Percentiles rank a stretch among this genome's conserved stretches.
Evolutionary conservation across 2,113 vertebrate species (phyloP).

Genomic region (Scomber japonicus): DNA sequence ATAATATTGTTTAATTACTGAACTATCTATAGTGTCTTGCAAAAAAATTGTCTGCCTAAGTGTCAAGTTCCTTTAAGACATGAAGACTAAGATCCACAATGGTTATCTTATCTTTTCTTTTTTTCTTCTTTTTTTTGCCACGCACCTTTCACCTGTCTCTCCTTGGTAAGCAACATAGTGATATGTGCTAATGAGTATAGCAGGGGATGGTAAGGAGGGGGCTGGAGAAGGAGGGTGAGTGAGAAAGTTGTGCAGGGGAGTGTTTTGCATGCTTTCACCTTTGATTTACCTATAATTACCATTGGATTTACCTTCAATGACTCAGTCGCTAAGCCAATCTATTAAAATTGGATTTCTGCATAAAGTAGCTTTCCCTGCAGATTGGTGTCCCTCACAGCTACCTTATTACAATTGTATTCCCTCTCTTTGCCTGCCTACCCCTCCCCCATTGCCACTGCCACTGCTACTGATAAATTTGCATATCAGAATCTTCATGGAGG

Average conservation of each 20-base stretch:
- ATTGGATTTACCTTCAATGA: constrained; percentile 78
- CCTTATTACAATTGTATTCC: constrained; percentile 68
- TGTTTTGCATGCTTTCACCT: constrained; percentile 79
- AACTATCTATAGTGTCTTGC: constrained; percentile 22
- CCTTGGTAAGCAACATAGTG: constrained; percentile 50
- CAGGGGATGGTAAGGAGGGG: background rate
- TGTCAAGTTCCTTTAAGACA: constrained; percentile 40
- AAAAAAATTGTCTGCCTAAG: constrained; percentile 19
- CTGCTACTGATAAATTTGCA: constrained; percentile 54
- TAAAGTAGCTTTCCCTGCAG: constrained; percentile 75
- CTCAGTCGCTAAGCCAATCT: constrained; percentile 76
- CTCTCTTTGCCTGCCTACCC: constrained; percentile 10
- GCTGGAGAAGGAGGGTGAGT: background rate
- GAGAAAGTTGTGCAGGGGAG: constrained; percentile 49
- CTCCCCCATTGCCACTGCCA: background rate
- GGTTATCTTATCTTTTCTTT: background rate
- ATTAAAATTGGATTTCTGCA: constrained; percentile 80
- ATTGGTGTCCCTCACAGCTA: constrained; percentile 72
- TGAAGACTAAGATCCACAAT: constrained; percentile 25
- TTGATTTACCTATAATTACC: constrained; percentile 82
- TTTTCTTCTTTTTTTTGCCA: constrained; percentile 32
- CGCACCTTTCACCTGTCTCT: constrained; percentile 38
- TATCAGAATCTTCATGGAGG: constrained; percentile 37
- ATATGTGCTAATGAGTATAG: constrained; percentile 62
- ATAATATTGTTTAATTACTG: constrained; percentile 4